Conservation (phyloP, 2,113 vertebrate genomes). For the Axis porcinus region DNA sequence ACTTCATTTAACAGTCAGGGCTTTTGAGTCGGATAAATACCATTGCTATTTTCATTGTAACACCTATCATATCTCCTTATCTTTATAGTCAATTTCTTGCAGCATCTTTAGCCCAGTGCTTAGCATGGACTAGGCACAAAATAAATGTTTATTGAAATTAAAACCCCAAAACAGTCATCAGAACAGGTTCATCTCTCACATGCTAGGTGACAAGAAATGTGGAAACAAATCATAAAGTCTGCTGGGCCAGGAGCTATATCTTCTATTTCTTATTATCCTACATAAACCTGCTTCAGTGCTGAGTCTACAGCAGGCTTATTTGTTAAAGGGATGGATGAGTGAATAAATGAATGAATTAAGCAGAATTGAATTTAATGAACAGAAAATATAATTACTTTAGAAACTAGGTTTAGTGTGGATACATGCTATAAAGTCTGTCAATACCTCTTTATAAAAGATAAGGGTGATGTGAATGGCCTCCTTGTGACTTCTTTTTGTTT, state of each 20-base stretch:
- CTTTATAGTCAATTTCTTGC: neutral
- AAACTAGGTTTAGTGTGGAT: neutral
- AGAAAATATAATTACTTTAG: neutral
- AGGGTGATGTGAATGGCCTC: neutral
- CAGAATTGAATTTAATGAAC: conserved; percentile 1
- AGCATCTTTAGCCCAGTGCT: neutral
- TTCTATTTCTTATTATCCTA: conserved; percentile 25
- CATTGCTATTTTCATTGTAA: neutral
- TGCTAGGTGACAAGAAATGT: neutral
- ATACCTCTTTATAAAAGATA: neutral
- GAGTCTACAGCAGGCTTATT: neutral
- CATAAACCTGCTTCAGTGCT: neutral
- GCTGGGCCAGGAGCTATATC: neutral
- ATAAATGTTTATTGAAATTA: neutral
- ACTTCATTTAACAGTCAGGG: neutral
- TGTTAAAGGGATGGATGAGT: neutral
- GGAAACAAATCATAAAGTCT: conserved; percentile 23
- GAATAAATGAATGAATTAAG: neutral
- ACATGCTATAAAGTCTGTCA: neutral
- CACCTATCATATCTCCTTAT: neutral
- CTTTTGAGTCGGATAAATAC: neutral
- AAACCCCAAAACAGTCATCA: neutral
- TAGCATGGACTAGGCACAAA: neutral
- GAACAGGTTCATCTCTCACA: neutral
- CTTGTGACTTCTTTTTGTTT: neutral